Conservation (phyloP, 2,113 vertebrate species). For the Orientallactaga bullata region DNA sequence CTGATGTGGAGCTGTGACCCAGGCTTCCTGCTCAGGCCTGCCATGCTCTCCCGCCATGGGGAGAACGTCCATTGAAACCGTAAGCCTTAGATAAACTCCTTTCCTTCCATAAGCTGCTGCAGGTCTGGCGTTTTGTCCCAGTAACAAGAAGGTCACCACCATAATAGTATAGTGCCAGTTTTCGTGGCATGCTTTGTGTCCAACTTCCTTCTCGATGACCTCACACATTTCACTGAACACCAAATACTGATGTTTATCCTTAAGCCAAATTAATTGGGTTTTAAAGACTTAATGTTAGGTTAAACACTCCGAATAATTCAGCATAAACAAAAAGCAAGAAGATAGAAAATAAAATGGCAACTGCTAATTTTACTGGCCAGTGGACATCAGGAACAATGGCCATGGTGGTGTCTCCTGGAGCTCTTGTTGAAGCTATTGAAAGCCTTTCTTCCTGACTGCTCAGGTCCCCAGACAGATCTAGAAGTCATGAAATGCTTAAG, state of each 20-base stretch:
- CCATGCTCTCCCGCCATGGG: too few relatives aligned
- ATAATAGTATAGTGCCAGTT: background rate
- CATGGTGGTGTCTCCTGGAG: accelerated
- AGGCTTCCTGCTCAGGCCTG: too few relatives aligned
- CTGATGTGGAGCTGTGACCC: too few relatives aligned
- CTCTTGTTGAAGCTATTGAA: background rate
- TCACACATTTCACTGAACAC: background rate
- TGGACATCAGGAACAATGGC: background rate
- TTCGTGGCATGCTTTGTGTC: background rate
- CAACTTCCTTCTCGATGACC: background rate
- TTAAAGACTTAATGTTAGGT: background rate
- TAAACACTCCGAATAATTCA: background rate
- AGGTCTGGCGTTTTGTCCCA: too few relatives aligned
- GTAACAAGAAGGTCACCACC: too few relatives aligned
- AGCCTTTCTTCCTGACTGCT: background rate
- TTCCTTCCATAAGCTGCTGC: too few relatives aligned
- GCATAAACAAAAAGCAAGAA: background rate
- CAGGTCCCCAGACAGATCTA: background rate
- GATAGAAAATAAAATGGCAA: conserved; percentile 5
- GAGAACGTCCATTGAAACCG: too few relatives aligned
- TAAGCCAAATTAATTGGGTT: background rate
- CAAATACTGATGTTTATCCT: background rate
- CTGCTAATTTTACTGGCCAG: background rate
- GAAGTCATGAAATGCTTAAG: background rate
- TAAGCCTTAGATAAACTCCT: too few relatives aligned